Conservation (phyloP, 92 coral and sea anemone species). For the Siderastrea radians region DNA sequence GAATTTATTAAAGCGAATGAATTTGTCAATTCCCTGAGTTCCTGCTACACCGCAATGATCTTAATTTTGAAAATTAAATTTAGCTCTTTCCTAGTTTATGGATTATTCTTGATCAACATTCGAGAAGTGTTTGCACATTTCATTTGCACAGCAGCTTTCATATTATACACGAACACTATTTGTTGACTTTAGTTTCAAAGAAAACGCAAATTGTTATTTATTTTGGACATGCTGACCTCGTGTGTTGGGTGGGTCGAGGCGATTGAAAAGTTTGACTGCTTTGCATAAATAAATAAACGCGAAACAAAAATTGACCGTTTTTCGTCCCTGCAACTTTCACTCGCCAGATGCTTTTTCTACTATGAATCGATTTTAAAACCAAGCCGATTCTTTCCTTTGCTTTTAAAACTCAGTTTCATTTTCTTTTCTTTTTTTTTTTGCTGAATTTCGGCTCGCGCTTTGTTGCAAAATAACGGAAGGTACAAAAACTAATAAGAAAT, state of each 20-base stretch:
- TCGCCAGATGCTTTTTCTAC: not conserved
- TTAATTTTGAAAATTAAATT: slow-evolving; percentile 24
- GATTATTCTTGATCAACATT: slow-evolving; percentile 29
- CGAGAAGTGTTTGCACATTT: slow-evolving; percentile 30
- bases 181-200: slow-evolving; percentile 79
- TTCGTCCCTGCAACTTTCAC: not conserved
- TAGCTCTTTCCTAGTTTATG: slow-evolving; percentile 5
- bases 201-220: slow-evolving; percentile 84
- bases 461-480: slow-evolving; percentile 19
- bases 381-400: not conserved
- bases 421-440: not conserved
- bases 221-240: slow-evolving; percentile 69
- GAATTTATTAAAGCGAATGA: not conserved
- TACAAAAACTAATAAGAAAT: slow-evolving; percentile 1
- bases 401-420: not conserved
- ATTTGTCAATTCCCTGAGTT: not conserved
- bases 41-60: slow-evolving; percentile 4
- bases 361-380: not conserved
- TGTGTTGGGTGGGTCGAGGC: slow-evolving; percentile 38
- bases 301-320: slow-evolving; percentile 17
- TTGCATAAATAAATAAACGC: slow-evolving; percentile 47
- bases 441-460: not conserved
- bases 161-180: slow-evolving; percentile 44
- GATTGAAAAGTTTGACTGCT: slow-evolving; percentile 60
- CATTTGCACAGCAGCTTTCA: slow-evolving; percentile 52